These are phyloP conservation scores for Oncorhynchus masou DNA, from an alignment of 2,113 vertebrate species.

Conservation along the genomic window DNA sequence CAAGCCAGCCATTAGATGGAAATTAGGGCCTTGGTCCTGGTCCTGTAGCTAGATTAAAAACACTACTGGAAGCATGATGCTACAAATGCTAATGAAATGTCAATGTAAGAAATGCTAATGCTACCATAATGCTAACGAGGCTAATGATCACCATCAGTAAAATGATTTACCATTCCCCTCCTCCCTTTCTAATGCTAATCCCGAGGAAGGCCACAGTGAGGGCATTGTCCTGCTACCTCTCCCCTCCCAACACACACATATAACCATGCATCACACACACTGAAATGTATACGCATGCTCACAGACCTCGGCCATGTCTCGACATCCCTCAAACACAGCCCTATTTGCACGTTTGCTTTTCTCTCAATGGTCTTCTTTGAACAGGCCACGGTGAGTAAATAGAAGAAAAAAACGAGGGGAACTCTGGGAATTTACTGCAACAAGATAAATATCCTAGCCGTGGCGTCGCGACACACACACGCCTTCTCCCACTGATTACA, in stretches of 20 bases:
- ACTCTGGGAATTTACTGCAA: conserved; percentile 68
- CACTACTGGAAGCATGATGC: conserved; percentile 7
- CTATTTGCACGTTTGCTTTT: conserved; percentile 65
- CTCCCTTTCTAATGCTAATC: conserved; percentile 17
- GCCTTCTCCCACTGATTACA: conserved; percentile 58
- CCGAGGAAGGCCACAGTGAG: conserved; percentile 33
- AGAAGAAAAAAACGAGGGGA: conserved; percentile 38
- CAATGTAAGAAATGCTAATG: conserved; percentile 8
- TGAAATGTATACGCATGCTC: conserved; percentile 13
- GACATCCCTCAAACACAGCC: background rate
- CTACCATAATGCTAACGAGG: conserved; percentile 13
- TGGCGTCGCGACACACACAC: conserved; percentile 50
- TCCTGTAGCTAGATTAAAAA: conserved; percentile 10
- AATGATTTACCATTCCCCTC: background rate
- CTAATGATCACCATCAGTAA: conserved; percentile 11
- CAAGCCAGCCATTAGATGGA: conserved; percentile 45
- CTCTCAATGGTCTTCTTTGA: conserved; percentile 73
- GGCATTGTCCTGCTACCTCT: conserved; percentile 26
- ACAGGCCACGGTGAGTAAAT: conserved; percentile 39
- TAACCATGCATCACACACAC: conserved; percentile 27
- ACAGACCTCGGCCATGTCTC: conserved; percentile 18
- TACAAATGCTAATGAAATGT: conserved; percentile 25
- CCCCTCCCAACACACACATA: conserved; percentile 5
- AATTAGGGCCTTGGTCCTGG: conserved; percentile 62
- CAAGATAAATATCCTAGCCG: conserved; percentile 72